A percentile compares a stretch with the other conserved stretches of the same genome.
Conservation (phyloP, 30 jellyfish, hydroid and myxozoan species). For the Hydractinia symbiolongicarpus region DNA sequence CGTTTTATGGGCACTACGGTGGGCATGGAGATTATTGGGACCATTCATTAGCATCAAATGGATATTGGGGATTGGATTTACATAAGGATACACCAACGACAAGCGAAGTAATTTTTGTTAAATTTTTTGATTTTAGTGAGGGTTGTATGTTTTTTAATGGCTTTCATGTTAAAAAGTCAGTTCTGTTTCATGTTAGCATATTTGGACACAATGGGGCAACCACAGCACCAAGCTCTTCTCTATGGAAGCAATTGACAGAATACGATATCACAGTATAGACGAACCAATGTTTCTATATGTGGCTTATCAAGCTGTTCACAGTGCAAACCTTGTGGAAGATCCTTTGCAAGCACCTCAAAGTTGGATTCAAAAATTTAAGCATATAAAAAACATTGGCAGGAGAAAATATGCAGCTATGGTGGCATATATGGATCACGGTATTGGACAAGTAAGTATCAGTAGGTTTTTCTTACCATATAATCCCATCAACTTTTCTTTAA, state of each 20-base stretch:
- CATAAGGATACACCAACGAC: conserved; percentile 44
- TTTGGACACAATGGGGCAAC: conserved; percentile 40
- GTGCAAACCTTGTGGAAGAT: conserved; percentile 37
- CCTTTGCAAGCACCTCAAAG: conserved; percentile 42
- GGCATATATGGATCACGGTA: conserved; percentile 38
- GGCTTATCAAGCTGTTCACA: conserved; percentile 41
- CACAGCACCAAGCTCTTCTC: conserved; percentile 24
- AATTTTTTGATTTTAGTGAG: not conserved
- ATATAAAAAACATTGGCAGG: conserved; percentile 31
- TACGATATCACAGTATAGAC: conserved; percentile 1
- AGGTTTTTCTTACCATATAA: not conserved
- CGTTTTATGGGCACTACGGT: conserved; percentile 85
- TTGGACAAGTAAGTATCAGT: conserved; percentile 25
- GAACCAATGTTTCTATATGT: conserved; percentile 33
- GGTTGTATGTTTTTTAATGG: not conserved
- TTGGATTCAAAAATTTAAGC: conserved; percentile 23
- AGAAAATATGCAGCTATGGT: conserved; percentile 40
- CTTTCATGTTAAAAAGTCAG: not conserved
- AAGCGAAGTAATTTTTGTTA: conserved; percentile 14
- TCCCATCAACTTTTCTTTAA: not conserved
- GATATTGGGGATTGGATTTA: conserved; percentile 89
- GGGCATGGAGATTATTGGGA: conserved; percentile 97
- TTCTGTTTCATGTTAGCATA: conserved; percentile 3
- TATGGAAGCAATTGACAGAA: conserved; percentile 30
- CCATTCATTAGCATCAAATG: conserved; percentile 51